Percentiles rank a stretch among this genome's conserved stretches.
phyloP scores from a whole-genome alignment of 2,888 invertebrate species.

The Drosophila paracracens region DNA sequence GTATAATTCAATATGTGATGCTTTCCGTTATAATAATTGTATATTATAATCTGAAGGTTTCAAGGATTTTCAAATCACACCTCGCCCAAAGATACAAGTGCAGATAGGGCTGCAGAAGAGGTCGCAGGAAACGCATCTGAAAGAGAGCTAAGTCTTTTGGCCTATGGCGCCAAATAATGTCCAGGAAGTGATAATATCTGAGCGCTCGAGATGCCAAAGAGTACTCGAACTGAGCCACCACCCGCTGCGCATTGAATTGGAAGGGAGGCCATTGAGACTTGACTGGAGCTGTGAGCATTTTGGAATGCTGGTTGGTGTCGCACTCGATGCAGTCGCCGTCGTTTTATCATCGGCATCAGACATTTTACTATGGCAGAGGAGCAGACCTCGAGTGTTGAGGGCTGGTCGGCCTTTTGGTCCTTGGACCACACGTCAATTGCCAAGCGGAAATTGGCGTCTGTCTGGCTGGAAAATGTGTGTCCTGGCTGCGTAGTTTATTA shows the following conservation, averaged over 20 bases:
- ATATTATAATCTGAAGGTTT: not conserved
- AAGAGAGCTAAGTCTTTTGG: slow-evolving; percentile 72
- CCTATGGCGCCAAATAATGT: slow-evolving; percentile 77
- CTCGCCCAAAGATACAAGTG: slow-evolving; percentile 21
- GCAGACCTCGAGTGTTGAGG: slow-evolving; percentile 15
- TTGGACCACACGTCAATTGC: slow-evolving; percentile 55
- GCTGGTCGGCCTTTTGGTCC: slow-evolving; percentile 21
- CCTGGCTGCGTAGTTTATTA: slow-evolving; percentile 65
- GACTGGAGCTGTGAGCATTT: slow-evolving; percentile 51
- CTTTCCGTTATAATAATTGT: not conserved
- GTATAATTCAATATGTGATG: not conserved
- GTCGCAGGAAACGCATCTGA: slow-evolving; percentile 40
- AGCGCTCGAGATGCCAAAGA: slow-evolving; percentile 45
- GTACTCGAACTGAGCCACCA: slow-evolving; percentile 46
- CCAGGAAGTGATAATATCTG: slow-evolving; percentile 78
- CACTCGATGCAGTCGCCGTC: slow-evolving; percentile 38
- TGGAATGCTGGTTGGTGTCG: slow-evolving; percentile 42
- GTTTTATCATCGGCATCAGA: slow-evolving; percentile 69
- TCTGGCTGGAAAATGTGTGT: slow-evolving; percentile 61
- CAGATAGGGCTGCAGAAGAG: slow-evolving; percentile 16
- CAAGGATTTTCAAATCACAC: not conserved
- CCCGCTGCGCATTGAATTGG: slow-evolving; percentile 74
- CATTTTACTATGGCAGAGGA: slow-evolving; percentile 65
- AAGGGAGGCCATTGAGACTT: slow-evolving; percentile 56
- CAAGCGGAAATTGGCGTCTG: slow-evolving; percentile 76